Conservation (phyloP, 2,797 vertebrate species). For the Eupleurogrammus muticus region DNA sequence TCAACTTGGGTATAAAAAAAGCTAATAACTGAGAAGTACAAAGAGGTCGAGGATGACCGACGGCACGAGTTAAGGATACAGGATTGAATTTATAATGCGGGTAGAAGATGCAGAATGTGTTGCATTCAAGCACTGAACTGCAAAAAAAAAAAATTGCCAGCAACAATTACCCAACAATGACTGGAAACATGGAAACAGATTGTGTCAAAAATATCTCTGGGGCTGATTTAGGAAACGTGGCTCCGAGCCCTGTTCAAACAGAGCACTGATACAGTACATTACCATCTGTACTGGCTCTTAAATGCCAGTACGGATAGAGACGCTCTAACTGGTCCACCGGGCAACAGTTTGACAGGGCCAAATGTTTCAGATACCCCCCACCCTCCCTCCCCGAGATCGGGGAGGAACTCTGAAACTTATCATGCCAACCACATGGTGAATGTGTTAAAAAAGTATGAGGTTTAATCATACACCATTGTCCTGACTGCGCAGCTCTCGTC, state of each 20-base stretch:
- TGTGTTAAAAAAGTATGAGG: conserved; percentile 66
- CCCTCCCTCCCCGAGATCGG: conserved; percentile 41
- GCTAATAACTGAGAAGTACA: conserved; percentile 37
- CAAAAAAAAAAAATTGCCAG: conserved; percentile 20
- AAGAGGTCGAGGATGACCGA: conserved; percentile 23
- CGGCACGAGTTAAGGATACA: conserved; percentile 17
- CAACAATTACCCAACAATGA: conserved; percentile 41
- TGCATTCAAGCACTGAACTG: conserved; percentile 13
- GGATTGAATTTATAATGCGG: conserved; percentile 29
- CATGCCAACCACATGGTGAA: conserved; percentile 49
- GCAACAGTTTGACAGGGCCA: conserved; percentile 53
- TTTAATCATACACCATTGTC: conserved; percentile 63
- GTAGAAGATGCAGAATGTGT: conserved; percentile 41
- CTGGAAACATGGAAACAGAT: conserved; percentile 31
- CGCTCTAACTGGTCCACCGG: conserved; percentile 52
- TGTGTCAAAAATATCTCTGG: conserved; percentile 53
- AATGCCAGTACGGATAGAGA: conserved; percentile 62
- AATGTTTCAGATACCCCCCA: conserved; percentile 47
- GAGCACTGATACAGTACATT: conserved; percentile 67
- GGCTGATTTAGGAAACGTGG: conserved; percentile 62
- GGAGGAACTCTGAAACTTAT: conserved; percentile 25
- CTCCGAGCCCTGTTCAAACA: conserved; percentile 57
- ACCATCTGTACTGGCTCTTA: conserved; percentile 67
- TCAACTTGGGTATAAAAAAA: conserved; percentile 42
- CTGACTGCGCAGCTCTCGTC: conserved; percentile 23